Base-by-base conservation (phyloP, 2,888 invertebrate species). In the Xylota sylvarum region DNA sequence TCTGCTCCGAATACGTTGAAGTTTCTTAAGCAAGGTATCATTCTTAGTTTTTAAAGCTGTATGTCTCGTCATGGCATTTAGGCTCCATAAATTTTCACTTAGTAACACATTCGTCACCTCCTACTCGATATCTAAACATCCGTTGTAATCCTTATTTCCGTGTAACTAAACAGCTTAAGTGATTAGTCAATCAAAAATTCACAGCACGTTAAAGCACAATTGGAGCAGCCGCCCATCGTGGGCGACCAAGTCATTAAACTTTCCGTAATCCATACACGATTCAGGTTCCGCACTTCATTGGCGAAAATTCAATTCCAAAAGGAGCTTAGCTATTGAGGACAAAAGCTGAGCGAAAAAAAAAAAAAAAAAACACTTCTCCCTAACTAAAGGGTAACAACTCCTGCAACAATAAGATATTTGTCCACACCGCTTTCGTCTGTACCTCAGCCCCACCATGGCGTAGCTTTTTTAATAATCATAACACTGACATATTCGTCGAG, bases 401-500 rank as follows among this genome's bases (percentile, higher is more conserved):
- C 58, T 67, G 67, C 52, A 67, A 84, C 55, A 72, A 83, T 72
- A 72, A 67, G 79, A 79, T 46, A 79, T 67, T 67, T 73, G 79
- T 73, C 79, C 46, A n/a, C 30, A n/a, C 30, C 50, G 10, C 27
- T 17, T 56, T 23, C n/a, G 6, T 23, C 23, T 2, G 23, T 23
- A 23, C 23, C 23, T 23, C 23, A 23, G 23, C 23, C 14, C 46
- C 23, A n/a, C 19, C 48, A 10, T 19, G 19, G 17, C 14, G 17
- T 43, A 17, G 14, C 55, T 67, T 72, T 85, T 85, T 85, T 85
- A 85, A 85, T 85, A 85, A 85, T 85, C 85, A 85, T 81, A 81
- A 85, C 81, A 85, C 81, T 85, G 85, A 85, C 85, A 81, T 81
- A 85, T 85, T 81, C 81, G 76, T 72, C 32, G 76, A 67, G 50